These are phyloP conservation scores for Macrosoma leucophasiata DNA, from an alignment of 2,888 invertebrate genomes.

Conservation along the genomic window DNA sequence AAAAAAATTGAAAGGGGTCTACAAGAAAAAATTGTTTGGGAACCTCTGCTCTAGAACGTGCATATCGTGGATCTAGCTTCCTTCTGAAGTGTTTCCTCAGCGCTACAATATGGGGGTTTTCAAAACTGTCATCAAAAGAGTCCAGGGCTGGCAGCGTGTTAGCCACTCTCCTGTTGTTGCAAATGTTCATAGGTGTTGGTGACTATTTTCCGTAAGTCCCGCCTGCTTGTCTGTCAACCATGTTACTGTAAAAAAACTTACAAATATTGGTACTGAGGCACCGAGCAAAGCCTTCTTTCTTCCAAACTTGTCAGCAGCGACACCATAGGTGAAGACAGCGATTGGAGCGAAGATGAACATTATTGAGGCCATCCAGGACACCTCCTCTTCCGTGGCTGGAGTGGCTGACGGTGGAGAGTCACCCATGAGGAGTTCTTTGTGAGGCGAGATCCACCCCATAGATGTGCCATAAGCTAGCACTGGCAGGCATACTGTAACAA, in stretches of 20 bases:
- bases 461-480: conserved; percentile 71
- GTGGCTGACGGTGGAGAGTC: conserved; percentile 46
- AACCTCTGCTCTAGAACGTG: no score
- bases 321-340: conserved; percentile 72
- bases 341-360: conserved; percentile 74
- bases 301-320: conserved; percentile 66
- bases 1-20: no score
- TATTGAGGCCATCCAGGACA: conserved; percentile 75
- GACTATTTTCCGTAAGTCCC: no score
- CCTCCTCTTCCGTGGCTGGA: conserved; percentile 56
- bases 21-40: no score
- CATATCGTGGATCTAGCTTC: no score
- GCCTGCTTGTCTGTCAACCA: no score
- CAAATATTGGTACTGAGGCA: conserved; percentile 54
- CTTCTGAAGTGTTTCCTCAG: no score
- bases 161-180: no score
- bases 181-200: no score
- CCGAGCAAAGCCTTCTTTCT: conserved; percentile 63
- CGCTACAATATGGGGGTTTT: no score
- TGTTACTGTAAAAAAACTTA: conserved; percentile 34
- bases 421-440: conserved; percentile 65
- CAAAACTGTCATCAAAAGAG: no score
- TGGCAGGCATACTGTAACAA: conserved; percentile 69
- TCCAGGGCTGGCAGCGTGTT: no score
- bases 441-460: conserved; percentile 76